Conservation (phyloP, 2,888 invertebrate genomes). For the Heliothis peltigera region DNA sequence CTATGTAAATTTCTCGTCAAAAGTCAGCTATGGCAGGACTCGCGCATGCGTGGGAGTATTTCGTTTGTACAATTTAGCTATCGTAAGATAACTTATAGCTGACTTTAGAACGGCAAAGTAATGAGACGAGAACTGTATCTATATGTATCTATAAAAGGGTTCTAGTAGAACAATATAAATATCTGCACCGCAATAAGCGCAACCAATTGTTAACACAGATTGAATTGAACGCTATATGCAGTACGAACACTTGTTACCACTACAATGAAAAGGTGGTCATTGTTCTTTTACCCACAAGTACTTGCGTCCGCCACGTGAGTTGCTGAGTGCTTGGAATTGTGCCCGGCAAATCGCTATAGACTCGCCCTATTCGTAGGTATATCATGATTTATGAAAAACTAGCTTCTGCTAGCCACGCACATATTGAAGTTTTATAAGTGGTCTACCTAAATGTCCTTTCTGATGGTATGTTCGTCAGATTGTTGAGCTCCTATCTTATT, state of each 20-base stretch:
- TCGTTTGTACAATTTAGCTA: too few relatives aligned
- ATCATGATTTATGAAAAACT: background rate
- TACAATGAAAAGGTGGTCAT: slow-evolving; percentile 23
- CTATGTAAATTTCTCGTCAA: too few relatives aligned
- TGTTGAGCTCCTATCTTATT: too few relatives aligned
- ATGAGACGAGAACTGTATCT: too few relatives aligned
- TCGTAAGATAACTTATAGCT: too few relatives aligned
- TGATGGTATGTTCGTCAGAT: too few relatives aligned
- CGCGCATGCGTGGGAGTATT: too few relatives aligned
- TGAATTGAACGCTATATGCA: background rate
- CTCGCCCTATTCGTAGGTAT: background rate
- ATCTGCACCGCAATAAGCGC: background rate
- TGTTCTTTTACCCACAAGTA: slow-evolving; percentile 34
- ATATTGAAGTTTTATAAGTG: too few relatives aligned
- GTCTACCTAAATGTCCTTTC: too few relatives aligned
- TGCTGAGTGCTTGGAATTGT: slow-evolving; percentile 37
- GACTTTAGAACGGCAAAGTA: too few relatives aligned
- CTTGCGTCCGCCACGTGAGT: slow-evolving; percentile 18
- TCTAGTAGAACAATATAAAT: background rate
- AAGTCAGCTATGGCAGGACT: too few relatives aligned
- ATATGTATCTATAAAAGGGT: background rate
- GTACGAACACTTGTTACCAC: background rate
- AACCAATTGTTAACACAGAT: background rate
- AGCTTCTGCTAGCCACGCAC: too few relatives aligned
- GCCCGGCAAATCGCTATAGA: slow-evolving; percentile 38